Conservation (phyloP, 2,113 vertebrate species). For the Lycaon pictus region DNA sequence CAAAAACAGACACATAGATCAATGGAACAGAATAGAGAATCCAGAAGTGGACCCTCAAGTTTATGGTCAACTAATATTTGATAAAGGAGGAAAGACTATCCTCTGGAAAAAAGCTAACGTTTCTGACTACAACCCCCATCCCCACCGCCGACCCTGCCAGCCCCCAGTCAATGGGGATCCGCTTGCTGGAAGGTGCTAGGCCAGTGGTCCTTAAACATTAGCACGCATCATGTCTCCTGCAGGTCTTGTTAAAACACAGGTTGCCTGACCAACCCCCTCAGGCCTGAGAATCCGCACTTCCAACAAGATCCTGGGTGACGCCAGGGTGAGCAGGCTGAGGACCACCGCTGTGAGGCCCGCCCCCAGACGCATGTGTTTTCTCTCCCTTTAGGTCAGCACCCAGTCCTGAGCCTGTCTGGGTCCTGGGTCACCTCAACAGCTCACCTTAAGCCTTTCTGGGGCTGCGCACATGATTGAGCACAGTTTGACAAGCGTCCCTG, state of each 20-base stretch:
- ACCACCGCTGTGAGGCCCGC: too few species aligned
- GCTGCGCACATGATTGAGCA: neutral
- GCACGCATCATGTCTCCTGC: neutral
- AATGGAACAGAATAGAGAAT: too few species aligned
- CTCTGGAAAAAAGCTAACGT: neutral
- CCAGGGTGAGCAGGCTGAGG: neutral
- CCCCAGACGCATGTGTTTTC: too few species aligned
- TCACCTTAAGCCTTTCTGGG: neutral
- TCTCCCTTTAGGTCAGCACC: neutral
- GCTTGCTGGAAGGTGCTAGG: neutral
- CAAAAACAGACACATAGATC: too few species aligned
- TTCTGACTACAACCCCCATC: neutral
- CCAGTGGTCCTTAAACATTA: neutral
- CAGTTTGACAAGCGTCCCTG: neutral
- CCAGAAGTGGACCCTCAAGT: too few species aligned
- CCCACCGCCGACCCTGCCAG: too few species aligned
- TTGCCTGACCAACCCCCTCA: too few species aligned
- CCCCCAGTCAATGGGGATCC: neutral
- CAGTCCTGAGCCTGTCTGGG: neutral
- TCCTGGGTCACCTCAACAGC: neutral
- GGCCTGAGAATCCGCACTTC: neutral
- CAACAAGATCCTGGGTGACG: neutral
- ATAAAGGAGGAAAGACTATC: too few species aligned
- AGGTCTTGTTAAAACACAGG: neutral
- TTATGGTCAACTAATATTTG: too few species aligned